Percentiles rank a stretch among this genome's conserved stretches.
These are phyloP conservation scores for Halcyon badia DNA, from an alignment of 2,797 vertebrate species.

Conservation along the genomic window DNA sequence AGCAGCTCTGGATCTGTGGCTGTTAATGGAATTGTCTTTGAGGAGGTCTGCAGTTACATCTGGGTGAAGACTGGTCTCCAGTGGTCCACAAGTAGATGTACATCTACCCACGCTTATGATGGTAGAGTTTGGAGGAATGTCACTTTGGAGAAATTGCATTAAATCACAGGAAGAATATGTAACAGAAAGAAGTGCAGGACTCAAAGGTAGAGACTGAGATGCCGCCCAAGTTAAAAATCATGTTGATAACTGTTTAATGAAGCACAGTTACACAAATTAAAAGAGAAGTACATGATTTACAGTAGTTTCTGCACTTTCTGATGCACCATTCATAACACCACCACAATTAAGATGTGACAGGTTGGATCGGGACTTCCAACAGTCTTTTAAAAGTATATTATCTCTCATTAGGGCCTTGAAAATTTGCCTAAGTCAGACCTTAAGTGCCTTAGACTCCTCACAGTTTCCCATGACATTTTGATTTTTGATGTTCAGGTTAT, in stretches of 20 bases:
- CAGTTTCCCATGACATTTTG: background rate
- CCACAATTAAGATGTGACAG: background rate
- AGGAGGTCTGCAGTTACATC: background rate
- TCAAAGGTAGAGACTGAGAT: background rate
- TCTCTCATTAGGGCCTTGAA: background rate
- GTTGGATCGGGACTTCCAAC: background rate
- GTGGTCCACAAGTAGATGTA: background rate
- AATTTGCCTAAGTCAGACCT: background rate
- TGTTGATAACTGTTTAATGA: background rate
- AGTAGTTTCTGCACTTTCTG: background rate
- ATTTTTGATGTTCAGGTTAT: background rate
- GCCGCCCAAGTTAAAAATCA: background rate
- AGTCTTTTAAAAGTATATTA: background rate
- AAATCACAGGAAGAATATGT: background rate
- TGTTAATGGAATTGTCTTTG: background rate
- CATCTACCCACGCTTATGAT: background rate
- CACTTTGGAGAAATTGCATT: background rate
- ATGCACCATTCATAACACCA: background rate
- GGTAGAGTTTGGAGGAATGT: background rate
- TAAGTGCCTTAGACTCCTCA: background rate
- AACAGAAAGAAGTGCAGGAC: background rate
- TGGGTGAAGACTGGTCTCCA: slow-evolving; percentile 53
- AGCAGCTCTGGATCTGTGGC: background rate
- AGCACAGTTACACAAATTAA: background rate
- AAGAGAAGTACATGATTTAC: background rate